A percentile compares a stretch with the other conserved stretches of the same genome.
Evolutionary conservation across 1,140 invertebrate species (phyloP).

Genomic region (Phocides pigmalion): DNA sequence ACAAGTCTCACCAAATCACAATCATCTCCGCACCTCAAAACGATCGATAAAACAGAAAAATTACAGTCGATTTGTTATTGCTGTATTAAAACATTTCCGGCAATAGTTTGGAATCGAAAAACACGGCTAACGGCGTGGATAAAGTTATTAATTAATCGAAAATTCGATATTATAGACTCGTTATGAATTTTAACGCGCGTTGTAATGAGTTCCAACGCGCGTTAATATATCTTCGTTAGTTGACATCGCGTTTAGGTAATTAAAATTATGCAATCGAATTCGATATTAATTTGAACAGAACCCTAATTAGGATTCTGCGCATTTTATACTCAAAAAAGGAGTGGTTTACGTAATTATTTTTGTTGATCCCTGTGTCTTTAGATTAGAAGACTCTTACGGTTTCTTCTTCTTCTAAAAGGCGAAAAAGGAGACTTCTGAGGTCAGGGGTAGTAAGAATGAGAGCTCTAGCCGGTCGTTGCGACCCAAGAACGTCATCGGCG

Average conservation of each 20-base stretch:
- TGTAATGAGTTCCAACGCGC: constrained; percentile 57
- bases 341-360: too few relatives aligned
- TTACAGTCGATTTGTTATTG: constrained; percentile 3
- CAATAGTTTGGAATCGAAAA: constrained; percentile 21
- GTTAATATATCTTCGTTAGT: constrained; percentile 66
- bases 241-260: constrained; percentile 51
- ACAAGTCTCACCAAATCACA: too few relatives aligned
- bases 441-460: too few relatives aligned
- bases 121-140: constrained; percentile 39
- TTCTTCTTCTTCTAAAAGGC: too few relatives aligned
- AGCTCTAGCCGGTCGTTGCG: too few relatives aligned
- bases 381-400: too few relatives aligned
- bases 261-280: constrained; percentile 49
- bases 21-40: constrained; percentile 3
- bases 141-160: constrained; percentile 67
- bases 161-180: constrained; percentile 51
- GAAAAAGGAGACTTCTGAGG: too few relatives aligned
- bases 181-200: constrained; percentile 67
- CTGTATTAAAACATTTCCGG: constrained; percentile 15
- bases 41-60: constrained; percentile 2
- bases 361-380: too few relatives aligned
- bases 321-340: too few relatives aligned
- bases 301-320: too few relatives aligned
- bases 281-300: neutral
- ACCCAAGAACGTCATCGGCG: too few relatives aligned